Evolutionary conservation across 2,113 vertebrate genomes (phyloP).

Genomic region (Hydrolagus affinis): DNA sequence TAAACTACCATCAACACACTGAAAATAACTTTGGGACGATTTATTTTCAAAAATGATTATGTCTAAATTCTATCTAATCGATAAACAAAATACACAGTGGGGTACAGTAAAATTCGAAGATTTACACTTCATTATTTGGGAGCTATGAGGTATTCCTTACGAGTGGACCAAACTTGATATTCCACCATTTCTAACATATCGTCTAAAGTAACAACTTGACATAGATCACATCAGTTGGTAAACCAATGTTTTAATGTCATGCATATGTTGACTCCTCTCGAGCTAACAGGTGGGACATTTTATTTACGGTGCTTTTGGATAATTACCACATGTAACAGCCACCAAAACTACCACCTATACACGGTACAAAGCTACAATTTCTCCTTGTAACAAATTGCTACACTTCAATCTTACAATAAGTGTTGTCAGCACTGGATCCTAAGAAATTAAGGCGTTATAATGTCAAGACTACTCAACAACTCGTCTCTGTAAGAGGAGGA

Average conservation of each 20-base stretch:
- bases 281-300: not conserved
- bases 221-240: not conserved
- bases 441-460: conserved; percentile 25
- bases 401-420: not conserved
- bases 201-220: not conserved
- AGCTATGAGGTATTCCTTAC: conserved; percentile 17
- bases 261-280: not conserved
- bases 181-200: not conserved
- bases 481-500: not conserved
- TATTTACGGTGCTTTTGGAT: not conserved
- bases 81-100: not conserved
- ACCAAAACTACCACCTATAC: not conserved
- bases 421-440: not conserved
- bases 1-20: not conserved
- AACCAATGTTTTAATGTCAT: not conserved
- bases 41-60: not conserved
- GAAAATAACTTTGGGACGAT: not conserved
- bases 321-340: not conserved
- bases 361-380: not conserved
- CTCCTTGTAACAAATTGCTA: not conserved
- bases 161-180: not conserved
- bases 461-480: not conserved
- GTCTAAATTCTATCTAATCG: not conserved
- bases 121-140: conserved; percentile 6
- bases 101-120: not conserved